Base-by-base conservation (phyloP, 2,113 vertebrate species). In the Tautogolabrus adspersus region DNA sequence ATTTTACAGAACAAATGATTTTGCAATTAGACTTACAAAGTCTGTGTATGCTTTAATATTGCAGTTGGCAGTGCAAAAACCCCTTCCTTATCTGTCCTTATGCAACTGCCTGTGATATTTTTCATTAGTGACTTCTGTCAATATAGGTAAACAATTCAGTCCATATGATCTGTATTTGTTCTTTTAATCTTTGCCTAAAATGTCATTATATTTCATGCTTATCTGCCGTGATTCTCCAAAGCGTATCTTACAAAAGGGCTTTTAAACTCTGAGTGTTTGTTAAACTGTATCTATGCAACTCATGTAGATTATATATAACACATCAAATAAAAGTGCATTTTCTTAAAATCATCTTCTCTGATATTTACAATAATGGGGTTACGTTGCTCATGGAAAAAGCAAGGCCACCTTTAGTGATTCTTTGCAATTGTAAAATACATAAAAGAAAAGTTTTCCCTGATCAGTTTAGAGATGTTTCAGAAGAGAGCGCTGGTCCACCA, bases 401-500 rank as follows among this genome's bases (percentile, higher is more conserved):
- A 1, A 2, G n/a, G 9, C 0, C 13, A 11, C 10, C 6, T 34
- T 34, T 3, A 34, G 30, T 34, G 30, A 34, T 34, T 34, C 30
- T 34, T 34, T 34, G 6, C 26, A 26, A 26, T 26, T 26, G 3
- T 26, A 26, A 26, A 26, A 1, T 34, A 34, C 30, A 34, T 6
- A 34, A 34, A 34, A 10, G n/a, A 9, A 57, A 56, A 30, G 51
- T 38, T 56, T 19, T 18, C 15, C 46, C 13, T 70, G 44, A 63
- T 64, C n/a, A 30, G 10, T 40, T 65, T 46, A 38, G 55, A 72
- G 57, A 68, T 26, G 46, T 63, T 74, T 78, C 40, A 81, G 59
- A 76, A 51, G 52, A 44, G 62, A n/a, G 1, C 54, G 22, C 38
- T 72, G 52, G 61, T 84, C 71, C 69, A 69, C 58, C 54, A 47